phyloP scores from a whole-genome alignment of 2,797 vertebrate genomes.

The Pitangus sulphuratus region DNA sequence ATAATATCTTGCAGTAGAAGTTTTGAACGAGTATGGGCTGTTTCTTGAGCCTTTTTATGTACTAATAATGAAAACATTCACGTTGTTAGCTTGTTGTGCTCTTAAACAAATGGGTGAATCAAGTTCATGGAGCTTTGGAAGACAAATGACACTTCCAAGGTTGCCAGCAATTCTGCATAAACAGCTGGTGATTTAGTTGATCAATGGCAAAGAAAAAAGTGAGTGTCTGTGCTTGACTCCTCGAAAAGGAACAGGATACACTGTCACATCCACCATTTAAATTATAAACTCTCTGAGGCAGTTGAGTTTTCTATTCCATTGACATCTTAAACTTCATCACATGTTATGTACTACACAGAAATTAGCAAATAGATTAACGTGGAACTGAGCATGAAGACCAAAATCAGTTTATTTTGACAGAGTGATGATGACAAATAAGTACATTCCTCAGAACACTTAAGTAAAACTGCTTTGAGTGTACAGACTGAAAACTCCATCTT shows the following conservation, averaged over 20 bases:
- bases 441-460: neutral
- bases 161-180: slow-evolving; percentile 37
- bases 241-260: neutral
- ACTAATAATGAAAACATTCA: neutral
- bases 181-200: slow-evolving; percentile 25
- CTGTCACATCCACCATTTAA: neutral
- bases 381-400: neutral
- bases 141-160: slow-evolving; percentile 5
- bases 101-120: slow-evolving; percentile 21
- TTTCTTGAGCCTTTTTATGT: neutral
- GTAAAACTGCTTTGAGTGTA: neutral
- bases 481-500: neutral
- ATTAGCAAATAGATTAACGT: neutral
- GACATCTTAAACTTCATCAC: neutral
- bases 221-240: neutral
- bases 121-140: neutral
- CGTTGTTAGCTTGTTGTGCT: neutral
- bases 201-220: neutral
- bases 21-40: neutral
- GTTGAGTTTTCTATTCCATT: neutral
- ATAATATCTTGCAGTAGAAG: neutral
- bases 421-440: neutral
- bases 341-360: neutral
- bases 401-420: neutral
- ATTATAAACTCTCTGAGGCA: neutral